Conservation (phyloP, 2,113 vertebrate species). For the Myanophis thanlyinensis region DNA sequence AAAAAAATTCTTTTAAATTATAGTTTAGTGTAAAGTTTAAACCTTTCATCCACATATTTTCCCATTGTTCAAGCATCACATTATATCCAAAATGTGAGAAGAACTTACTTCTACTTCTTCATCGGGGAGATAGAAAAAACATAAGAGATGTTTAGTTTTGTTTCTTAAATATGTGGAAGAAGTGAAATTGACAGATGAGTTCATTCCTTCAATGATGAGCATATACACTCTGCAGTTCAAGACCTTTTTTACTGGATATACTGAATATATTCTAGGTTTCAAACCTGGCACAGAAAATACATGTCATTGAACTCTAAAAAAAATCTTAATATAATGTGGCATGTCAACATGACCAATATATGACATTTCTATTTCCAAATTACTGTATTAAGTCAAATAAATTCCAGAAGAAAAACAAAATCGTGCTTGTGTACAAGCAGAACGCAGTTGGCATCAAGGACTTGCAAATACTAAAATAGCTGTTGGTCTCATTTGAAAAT, state of each 20-base stretch:
- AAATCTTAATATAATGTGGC: background rate
- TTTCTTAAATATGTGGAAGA: background rate
- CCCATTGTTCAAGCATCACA: too few species aligned
- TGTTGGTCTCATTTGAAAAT: background rate
- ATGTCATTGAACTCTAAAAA: background rate
- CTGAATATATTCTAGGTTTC: background rate
- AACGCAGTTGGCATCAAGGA: background rate
- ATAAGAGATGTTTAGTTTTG: background rate
- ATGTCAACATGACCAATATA: background rate
- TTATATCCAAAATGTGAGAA: background rate
- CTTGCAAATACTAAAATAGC: background rate
- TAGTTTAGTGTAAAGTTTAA: too few species aligned
- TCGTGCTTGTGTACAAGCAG: background rate
- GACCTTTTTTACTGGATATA: background rate
- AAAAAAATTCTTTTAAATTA: too few species aligned
- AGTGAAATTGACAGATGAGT: background rate
- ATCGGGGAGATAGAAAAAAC: background rate
- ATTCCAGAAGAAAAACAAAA: background rate
- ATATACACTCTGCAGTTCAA: background rate
- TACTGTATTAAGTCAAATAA: background rate
- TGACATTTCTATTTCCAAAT: background rate
- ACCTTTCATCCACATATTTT: too few species aligned
- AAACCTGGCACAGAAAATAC: background rate
- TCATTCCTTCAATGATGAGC: background rate
- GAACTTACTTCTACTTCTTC: background rate